These are phyloP conservation scores for Sciurus carolinensis DNA, from an alignment of 2,797 vertebrate genomes.

Conservation along the genomic window DNA sequence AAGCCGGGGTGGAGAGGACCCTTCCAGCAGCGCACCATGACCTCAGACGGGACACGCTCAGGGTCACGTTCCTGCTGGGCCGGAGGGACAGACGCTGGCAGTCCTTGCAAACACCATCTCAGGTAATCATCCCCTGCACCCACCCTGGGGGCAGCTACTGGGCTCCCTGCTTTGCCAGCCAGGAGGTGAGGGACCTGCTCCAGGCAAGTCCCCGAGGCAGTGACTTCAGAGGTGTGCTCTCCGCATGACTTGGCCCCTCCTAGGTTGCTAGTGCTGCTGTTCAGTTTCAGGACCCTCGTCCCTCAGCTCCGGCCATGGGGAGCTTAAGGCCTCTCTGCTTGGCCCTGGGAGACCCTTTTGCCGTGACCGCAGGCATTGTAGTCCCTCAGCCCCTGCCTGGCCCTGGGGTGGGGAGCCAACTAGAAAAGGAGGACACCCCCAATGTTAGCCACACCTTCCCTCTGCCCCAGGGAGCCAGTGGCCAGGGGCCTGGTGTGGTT, in stretches of 20 bases:
- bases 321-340: background rate
- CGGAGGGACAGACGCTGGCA: background rate
- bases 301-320: background rate
- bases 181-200: background rate
- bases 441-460: accelerated
- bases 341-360: background rate
- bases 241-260: accelerated
- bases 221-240: background rate
- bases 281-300: no score
- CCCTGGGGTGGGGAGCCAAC: background rate
- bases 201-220: background rate
- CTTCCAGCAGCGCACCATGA: no score
- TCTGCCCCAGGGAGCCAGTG: background rate
- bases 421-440: background rate
- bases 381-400: background rate
- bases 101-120: background rate
- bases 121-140: background rate
- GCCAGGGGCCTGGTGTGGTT: accelerated
- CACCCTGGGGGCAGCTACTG: background rate
- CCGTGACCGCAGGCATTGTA: background rate
- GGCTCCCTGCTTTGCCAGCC: background rate
- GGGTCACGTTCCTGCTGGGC: background rate
- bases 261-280: accelerated
- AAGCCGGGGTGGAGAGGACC: accelerated
- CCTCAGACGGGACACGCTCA: background rate